These are phyloP conservation scores for Ceyx cyanopectus DNA, from an alignment of 2,113 vertebrate species.

Conservation along the genomic window DNA sequence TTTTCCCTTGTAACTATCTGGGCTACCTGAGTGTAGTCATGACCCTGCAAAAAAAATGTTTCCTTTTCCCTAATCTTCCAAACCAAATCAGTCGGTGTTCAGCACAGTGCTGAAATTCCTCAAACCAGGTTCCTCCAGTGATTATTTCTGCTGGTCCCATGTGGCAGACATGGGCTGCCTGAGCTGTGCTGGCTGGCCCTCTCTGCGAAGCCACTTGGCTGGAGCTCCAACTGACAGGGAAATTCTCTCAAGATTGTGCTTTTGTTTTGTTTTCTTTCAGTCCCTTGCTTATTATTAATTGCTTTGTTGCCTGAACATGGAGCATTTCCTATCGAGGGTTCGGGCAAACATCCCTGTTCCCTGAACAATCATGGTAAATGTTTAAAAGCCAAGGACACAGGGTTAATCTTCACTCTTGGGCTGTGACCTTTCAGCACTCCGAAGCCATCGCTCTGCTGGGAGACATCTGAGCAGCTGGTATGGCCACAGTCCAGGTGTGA, in stretches of 20 bases:
- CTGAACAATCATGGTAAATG: not conserved
- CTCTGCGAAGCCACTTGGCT: rapidly evolving
- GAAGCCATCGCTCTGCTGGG: not conserved
- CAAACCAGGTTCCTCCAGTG: rapidly evolving
- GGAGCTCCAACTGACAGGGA: rapidly evolving
- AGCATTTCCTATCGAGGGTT: slow-evolving; percentile 5
- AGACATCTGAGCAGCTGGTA: not conserved
- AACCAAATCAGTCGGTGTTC: not conserved
- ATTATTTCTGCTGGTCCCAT: rapidly evolving
- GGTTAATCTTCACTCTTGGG: slow-evolving; percentile 3
- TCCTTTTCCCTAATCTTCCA: not conserved
- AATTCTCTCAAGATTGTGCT: rapidly evolving
- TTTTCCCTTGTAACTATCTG: not conserved
- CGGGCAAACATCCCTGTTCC: not conserved
- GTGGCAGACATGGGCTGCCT: rapidly evolving
- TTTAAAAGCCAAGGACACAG: slow-evolving; percentile 40
- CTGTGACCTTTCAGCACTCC: not conserved
- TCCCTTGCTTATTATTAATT: not conserved
- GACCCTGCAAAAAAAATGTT: not conserved
- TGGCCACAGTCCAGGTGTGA: rapidly evolving
- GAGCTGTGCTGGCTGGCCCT: not conserved
- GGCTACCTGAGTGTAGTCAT: rapidly evolving
- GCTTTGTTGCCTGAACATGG: not conserved
- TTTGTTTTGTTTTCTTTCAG: not conserved
- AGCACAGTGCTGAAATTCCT: not conserved